A percentile compares a stretch with the other conserved stretches of the same genome.
Evolutionary conservation across 2,113 vertebrate genomes (phyloP).

Genomic region (Thymallus thymallus): DNA sequence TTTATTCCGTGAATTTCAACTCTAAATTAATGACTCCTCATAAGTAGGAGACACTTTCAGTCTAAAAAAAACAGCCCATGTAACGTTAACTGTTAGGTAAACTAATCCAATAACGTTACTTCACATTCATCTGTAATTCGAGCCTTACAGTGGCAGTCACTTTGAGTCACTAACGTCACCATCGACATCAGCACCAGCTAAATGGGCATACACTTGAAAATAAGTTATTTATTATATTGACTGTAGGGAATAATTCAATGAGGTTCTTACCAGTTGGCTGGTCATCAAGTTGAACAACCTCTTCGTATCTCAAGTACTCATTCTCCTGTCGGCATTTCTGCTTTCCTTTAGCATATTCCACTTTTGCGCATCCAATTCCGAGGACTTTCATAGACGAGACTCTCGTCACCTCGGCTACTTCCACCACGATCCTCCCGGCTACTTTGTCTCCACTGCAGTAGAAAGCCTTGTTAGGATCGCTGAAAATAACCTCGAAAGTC

Average conservation of each 20-base stretch:
- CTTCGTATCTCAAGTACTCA: conserved; percentile 83
- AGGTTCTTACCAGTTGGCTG: conserved; percentile 76
- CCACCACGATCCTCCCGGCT: conserved; percentile 78
- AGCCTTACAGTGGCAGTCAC: too few relatives aligned
- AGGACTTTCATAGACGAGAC: conserved; percentile 77
- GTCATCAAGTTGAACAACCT: conserved; percentile 77
- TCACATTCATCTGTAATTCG: too few relatives aligned
- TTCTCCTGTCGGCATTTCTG: conserved; percentile 84
- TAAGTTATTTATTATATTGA: background rate
- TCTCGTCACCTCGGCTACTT: conserved; percentile 81
- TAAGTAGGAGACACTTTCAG: too few relatives aligned
- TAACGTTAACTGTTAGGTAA: too few relatives aligned
- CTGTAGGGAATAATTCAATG: too few relatives aligned
- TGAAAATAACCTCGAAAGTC: conserved; percentile 75
- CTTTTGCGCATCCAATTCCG: conserved; percentile 84
- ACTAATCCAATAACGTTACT: too few relatives aligned
- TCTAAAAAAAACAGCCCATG: too few relatives aligned
- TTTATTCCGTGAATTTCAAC: too few relatives aligned
- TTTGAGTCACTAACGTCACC: background rate
- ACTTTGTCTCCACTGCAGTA: conserved; percentile 88
- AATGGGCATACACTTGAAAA: background rate
- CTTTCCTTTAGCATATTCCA: conserved; percentile 85
- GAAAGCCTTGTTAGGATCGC: conserved; percentile 77
- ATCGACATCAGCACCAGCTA: background rate
- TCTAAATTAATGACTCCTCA: too few relatives aligned